Base-by-base conservation (phyloP, 2,888 invertebrate species). In the Stenolophus ochropezus region DNA sequence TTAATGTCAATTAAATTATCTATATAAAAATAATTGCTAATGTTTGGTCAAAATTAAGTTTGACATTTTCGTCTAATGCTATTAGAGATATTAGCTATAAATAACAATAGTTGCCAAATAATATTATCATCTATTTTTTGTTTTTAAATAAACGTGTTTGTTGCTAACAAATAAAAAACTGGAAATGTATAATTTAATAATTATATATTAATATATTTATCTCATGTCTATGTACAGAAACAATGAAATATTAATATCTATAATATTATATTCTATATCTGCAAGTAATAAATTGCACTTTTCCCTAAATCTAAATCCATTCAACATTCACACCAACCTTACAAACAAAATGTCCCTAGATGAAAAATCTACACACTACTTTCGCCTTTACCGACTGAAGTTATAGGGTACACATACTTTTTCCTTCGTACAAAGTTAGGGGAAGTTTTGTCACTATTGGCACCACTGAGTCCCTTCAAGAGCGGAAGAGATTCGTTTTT, bases 361-460 rank as follows among this genome's bases (percentile, higher is more conserved):
- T 49, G 20, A 23, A 69, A 27, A 27, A 18, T 58, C 84, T 89
- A 92, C 82, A 92, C 91, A 86, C 91, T 91, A 87, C 92, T 92
- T 85, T 92, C 92, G 27, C 90, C 90, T 76, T 90, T 90, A 61
- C 89, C 89, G 82, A 91, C 89, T 82, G 87, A 84, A 81, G 90
- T 90, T 81, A 91, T 90, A 77, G 93, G 93, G 88, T 93, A 93
- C 61, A 93, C 91, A 86, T 91, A 91, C 85, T 92, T 92, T 86
- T 93, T 92, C 83, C 93, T 90, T 83, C 92, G 91, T 1, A 93
- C 91, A 85, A 91, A 91, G 86, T 91, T 91, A 58, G 92, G 92
- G 53, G 92, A 89, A 78, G 87, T 87, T 83, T 87, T 85, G 71
- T 89, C 88, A 84, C 86, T 85, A 18, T 82, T 83, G 75, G 82